These are phyloP conservation scores for Galeruca laticollis DNA, from an alignment of 2,888 invertebrate genomes.

Conservation along the genomic window DNA sequence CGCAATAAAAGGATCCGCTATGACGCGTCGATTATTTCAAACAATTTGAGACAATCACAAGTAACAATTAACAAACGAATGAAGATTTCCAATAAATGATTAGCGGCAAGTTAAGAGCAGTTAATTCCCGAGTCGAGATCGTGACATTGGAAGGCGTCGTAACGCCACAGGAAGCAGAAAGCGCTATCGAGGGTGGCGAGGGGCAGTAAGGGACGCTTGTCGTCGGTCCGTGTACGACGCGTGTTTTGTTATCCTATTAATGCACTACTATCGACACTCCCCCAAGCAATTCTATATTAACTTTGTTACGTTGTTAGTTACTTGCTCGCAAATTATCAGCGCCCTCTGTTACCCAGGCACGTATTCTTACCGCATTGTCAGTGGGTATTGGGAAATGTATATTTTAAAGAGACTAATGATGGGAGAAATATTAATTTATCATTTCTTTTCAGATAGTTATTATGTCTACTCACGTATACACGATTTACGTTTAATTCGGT, in stretches of 20 bases:
- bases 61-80: slow-evolving; percentile 18
- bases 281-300: slow-evolving; percentile 57
- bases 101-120: slow-evolving; percentile 33
- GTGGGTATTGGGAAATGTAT: slow-evolving; percentile 18
- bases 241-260: slow-evolving; percentile 52
- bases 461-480: too few relatives aligned
- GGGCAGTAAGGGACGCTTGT: slow-evolving; percentile 21
- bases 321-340: slow-evolving; percentile 64
- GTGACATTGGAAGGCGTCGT: slow-evolving; percentile 40
- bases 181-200: slow-evolving; percentile 20
- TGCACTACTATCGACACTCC: slow-evolving; percentile 34
- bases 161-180: slow-evolving; percentile 20
- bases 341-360: slow-evolving; percentile 60
- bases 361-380: slow-evolving; percentile 58
- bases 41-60: neutral
- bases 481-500: too few relatives aligned
- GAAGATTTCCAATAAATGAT: slow-evolving; percentile 20
- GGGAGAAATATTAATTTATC: neutral
- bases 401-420: slow-evolving; percentile 21
- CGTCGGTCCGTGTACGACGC: slow-evolving; percentile 38
- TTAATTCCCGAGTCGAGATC: slow-evolving; percentile 32
- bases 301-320: slow-evolving; percentile 67
- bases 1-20: slow-evolving; percentile 8
- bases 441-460: neutral
- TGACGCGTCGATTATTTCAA: neutral